Evolutionary conservation across 23 tunicate genomes (phyloP).

Genomic region (Phallusia fumigata): DNA sequence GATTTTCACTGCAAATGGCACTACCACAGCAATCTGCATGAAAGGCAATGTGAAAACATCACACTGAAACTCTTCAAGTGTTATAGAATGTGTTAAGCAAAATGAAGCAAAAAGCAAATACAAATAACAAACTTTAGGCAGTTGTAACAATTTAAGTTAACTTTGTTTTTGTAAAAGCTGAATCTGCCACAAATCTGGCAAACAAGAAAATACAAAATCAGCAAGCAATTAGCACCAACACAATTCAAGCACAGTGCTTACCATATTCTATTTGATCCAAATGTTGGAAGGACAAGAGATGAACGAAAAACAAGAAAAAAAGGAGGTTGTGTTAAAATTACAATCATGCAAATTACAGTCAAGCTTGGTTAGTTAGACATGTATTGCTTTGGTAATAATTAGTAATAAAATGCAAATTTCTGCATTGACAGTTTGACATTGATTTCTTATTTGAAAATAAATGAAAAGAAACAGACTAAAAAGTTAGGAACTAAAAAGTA

Average conservation of each 20-base stretch:
- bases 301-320: constrained; percentile 3
- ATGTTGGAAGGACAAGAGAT: constrained; percentile 6
- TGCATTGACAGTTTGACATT: not conserved
- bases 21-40: too few relatives aligned
- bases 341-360: constrained; percentile 9
- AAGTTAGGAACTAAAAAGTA: too few relatives aligned
- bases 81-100: too few relatives aligned
- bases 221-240: not conserved
- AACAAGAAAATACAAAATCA: not conserved
- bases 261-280: not conserved
- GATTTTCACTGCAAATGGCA: too few relatives aligned
- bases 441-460: not conserved
- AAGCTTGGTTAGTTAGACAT: constrained; percentile 4
- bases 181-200: too few relatives aligned
- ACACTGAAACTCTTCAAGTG: too few relatives aligned
- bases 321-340: not conserved
- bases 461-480: not conserved
- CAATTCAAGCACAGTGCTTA: constrained; percentile 2
- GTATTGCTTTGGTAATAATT: not conserved
- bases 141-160: too few relatives aligned
- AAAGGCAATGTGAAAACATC: too few relatives aligned
- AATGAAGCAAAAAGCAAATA: too few relatives aligned
- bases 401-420: not conserved
- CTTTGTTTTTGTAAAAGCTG: too few relatives aligned
- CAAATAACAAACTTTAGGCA: too few relatives aligned